Percentiles rank a stretch among this genome's conserved stretches.
These are phyloP conservation scores for Saturnia pavonia DNA, from an alignment of 2,888 invertebrate genomes.

Conservation along the genomic window DNA sequence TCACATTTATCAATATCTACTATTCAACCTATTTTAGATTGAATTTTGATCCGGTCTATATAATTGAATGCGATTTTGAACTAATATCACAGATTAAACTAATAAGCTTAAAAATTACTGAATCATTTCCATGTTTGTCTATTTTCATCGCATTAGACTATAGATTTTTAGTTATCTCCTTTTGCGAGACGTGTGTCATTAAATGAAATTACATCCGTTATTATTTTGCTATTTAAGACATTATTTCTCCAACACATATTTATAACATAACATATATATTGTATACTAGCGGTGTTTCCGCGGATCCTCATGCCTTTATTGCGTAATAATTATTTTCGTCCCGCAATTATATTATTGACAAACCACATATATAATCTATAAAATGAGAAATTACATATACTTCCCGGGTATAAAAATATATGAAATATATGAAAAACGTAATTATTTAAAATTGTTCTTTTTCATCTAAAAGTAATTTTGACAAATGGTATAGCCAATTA, in stretches of 20 bases:
- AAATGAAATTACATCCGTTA: constrained; percentile 42
- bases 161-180: constrained; percentile 43
- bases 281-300: no score
- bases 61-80: constrained; percentile 50
- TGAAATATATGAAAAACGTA: no score
- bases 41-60: constrained; percentile 43
- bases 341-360: no score
- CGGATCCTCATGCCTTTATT: no score
- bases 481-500: no score
- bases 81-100: constrained; percentile 46
- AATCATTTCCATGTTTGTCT: constrained; percentile 32
- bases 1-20: constrained; percentile 23
- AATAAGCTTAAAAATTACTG: constrained; percentile 38
- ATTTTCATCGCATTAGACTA: constrained; percentile 44
- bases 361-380: no score
- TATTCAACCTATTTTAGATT: constrained; percentile 46
- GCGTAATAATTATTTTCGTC: no score
- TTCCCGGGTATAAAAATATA: no score
- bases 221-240: constrained; percentile 25
- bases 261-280: neutral
- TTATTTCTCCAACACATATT: constrained; percentile 29
- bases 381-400: no score
- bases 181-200: constrained; percentile 38
- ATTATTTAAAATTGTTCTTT: no score
- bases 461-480: no score